Base-by-base conservation (phyloP, 1,140 invertebrate genomes). In the Aphis craccivora region DNA sequence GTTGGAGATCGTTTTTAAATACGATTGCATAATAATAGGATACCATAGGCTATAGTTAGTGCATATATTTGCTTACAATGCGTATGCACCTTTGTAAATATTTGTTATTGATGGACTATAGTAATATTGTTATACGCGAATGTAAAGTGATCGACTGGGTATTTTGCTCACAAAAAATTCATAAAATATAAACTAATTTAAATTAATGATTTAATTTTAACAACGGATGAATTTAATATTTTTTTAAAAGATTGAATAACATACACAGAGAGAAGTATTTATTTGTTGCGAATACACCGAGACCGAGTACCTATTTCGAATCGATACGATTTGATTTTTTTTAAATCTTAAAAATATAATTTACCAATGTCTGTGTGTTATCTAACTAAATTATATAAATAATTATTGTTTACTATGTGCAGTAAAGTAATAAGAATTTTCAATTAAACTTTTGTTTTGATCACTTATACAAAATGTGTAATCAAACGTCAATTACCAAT, bases 391-490 rank as follows among this genome's bases (percentile, higher is more conserved):
- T 76, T 35, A 37, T 83, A 23, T 35, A 83, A 22, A 37, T 83
- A n/a, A 37, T 37, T 37, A 83, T 83, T 83, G 35, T 86, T 86
- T 14, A 86, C 25, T 25, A 86, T 30, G 14, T 30, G 18, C 45
- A 43, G 37, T 40, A 45, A 86, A 20, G 84, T 86, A 43, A 83
- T 37, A 37, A 86, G 14, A 30, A 30, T 11, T 45, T 86, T 86
- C 45, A 86, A 86, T 45, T 86, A 86, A 86, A 86, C 84, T 86
- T 86, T 86, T 25, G 25, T 40, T 86, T 45, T 18, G 25, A 45
- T 76, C 84, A 25, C 11, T 86, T 86, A 40, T 30, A 45, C 22
- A 84, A 84, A 40, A 25, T 2, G 23, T 86, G 1, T 25, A 86
- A 14, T 23, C n/a, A 11, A 25, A 43, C 40, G 8, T 22, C 43